Percentiles rank a stretch among this genome's conserved stretches.
phyloP scores from a whole-genome alignment of 2,113 vertebrate genomes.

The Elachura formosa region DNA sequence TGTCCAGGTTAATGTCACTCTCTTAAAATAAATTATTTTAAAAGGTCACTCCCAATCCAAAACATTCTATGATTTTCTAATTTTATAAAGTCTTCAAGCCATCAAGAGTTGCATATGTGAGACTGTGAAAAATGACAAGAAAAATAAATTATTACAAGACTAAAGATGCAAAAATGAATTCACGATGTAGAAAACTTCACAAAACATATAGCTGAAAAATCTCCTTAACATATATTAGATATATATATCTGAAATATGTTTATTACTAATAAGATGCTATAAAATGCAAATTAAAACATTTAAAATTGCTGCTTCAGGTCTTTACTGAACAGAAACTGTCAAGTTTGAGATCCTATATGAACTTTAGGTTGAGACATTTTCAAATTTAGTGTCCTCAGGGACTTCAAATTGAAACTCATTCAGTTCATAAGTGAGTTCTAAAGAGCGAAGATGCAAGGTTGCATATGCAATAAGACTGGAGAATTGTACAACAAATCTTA shows the following conservation, averaged over 20 bases:
- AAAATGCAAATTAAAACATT: neutral
- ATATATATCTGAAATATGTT: slow-evolving; percentile 4
- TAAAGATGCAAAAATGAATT: slow-evolving; percentile 58
- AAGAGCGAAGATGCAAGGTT: neutral
- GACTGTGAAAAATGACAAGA: slow-evolving; percentile 45
- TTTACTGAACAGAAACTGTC: neutral
- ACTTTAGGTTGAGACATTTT: neutral
- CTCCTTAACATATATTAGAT: neutral
- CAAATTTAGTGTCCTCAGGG: neutral
- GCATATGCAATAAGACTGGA: neutral
- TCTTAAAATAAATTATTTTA: neutral
- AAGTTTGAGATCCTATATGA: neutral
- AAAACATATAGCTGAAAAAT: slow-evolving; percentile 9
- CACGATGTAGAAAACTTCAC: slow-evolving; percentile 23
- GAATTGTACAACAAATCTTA: neutral
- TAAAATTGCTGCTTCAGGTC: neutral
- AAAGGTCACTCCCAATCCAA: neutral
- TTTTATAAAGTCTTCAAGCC: neutral
- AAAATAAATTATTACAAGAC: slow-evolving; percentile 63
- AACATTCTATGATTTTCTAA: neutral
- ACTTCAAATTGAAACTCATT: neutral
- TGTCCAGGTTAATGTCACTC: neutral
- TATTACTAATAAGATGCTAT: neutral
- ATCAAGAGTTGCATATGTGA: neutral
- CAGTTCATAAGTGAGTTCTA: neutral